A percentile compares a stretch with the other conserved stretches of the same genome.
phyloP scores from a whole-genome alignment of 2,888 invertebrate species.

The Lacanobia oleracea region DNA sequence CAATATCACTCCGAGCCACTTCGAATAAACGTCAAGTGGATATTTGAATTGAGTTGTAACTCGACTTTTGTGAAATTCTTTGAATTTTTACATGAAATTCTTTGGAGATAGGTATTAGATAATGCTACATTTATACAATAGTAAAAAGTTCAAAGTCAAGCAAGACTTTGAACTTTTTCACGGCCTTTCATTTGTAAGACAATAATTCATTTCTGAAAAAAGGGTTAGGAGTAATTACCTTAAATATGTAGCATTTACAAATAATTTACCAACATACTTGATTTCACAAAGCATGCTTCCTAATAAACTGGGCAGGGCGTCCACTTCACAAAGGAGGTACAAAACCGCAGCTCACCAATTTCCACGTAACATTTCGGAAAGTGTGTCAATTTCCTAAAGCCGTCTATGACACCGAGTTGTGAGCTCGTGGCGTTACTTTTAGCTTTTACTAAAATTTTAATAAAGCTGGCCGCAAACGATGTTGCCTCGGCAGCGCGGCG shows the following conservation, averaged over 20 bases:
- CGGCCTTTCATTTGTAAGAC: no score
- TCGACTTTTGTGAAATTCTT: conserved; percentile 12
- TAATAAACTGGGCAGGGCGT: background rate
- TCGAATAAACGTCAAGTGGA: conserved; percentile 17
- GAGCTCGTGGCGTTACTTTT: conserved; percentile 8
- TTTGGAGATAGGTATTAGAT: no score
- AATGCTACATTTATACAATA: no score
- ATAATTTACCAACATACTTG: conserved; percentile 10
- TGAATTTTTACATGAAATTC: background rate
- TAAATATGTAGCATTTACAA: background rate
- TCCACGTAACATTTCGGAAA: conserved; percentile 47
- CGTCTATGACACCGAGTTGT: conserved; percentile 2
- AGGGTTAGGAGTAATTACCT: no score
- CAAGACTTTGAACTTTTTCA: no score
- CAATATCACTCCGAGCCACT: conserved; percentile 18
- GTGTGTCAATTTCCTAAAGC: conserved; percentile 57
- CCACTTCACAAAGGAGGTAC: conserved; percentile 1
- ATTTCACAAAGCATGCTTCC: conserved; percentile 7
- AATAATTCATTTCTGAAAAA: no score
- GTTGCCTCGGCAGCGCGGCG: conserved; percentile 16
- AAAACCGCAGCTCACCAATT: conserved; percentile 37
- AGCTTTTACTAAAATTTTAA: conserved; percentile 56
- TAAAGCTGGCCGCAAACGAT: conserved; percentile 55
- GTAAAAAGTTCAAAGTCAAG: no score
- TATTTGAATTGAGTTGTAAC: background rate